Percentiles rank a stretch among this genome's conserved stretches.
Conservation (phyloP, 2,888 invertebrate genomes). For the Thera obeliscata region DNA sequence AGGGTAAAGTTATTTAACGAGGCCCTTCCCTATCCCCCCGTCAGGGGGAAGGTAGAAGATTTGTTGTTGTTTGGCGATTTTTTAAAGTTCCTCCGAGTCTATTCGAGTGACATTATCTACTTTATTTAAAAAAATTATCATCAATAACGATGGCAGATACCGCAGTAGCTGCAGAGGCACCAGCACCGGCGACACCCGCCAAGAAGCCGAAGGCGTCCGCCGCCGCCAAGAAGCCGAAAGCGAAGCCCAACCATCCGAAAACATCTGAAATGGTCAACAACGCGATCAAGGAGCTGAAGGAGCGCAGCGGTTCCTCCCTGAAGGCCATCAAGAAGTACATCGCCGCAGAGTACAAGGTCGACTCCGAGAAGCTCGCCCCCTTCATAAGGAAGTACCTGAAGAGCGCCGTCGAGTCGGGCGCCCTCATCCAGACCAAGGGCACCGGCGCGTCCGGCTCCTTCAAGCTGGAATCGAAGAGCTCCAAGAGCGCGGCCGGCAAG, state of each 20-base stretch:
- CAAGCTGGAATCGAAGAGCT: slow-evolving; percentile 24
- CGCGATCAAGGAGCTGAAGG: slow-evolving; percentile 81
- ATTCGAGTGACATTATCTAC: background rate
- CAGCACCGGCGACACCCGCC: slow-evolving; percentile 55
- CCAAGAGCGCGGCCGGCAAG: slow-evolving; percentile 32
- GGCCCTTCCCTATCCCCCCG: too few relatives aligned
- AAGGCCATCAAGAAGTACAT: slow-evolving; percentile 87
- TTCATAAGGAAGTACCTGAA: slow-evolving; percentile 79
- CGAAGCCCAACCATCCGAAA: slow-evolving; percentile 56
- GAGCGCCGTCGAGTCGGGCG: too few relatives aligned
- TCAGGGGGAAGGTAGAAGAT: too few relatives aligned
- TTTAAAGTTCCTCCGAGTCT: background rate
- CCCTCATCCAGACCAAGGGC: too few relatives aligned
- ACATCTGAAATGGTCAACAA: slow-evolving; percentile 81
- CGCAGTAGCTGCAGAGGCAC: slow-evolving; percentile 53
- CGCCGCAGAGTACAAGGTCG: slow-evolving; percentile 83
- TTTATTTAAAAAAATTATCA: background rate
- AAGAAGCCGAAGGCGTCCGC: slow-evolving; percentile 52
- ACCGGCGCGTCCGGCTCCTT: slow-evolving; percentile 9
- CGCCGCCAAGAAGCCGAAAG: slow-evolving; percentile 51
- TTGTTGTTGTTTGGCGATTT: too few relatives aligned
- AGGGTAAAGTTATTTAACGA: too few relatives aligned
- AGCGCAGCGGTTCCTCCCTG: slow-evolving; percentile 85
- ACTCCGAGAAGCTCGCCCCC: slow-evolving; percentile 82
- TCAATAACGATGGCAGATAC: slow-evolving; percentile 50